Evolutionary conservation across 1,140 invertebrate species (phyloP).

Genomic region (Drosophila dunni): DNA sequence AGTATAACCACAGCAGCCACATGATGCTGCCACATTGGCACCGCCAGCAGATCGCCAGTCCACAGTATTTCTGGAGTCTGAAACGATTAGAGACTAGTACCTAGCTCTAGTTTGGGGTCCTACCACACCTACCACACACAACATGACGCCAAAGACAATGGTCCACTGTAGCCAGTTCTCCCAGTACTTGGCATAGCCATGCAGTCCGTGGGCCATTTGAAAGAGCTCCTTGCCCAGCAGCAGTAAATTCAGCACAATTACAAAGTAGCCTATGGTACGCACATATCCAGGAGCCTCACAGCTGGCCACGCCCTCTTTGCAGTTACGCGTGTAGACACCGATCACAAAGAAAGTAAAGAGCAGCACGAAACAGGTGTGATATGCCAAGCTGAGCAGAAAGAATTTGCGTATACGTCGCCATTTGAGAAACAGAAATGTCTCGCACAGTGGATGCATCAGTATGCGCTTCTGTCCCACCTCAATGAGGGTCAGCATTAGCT

Average conservation of each 20-base stretch:
- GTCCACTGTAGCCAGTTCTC: slow-evolving; percentile 94
- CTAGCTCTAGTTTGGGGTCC: not conserved
- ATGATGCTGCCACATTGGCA: slow-evolving; percentile 90
- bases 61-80: slow-evolving; percentile 70
- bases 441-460: slow-evolving; percentile 91
- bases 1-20: slow-evolving; percentile 91
- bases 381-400: slow-evolving; percentile 91
- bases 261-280: slow-evolving; percentile 86
- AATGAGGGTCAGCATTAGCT: slow-evolving; percentile 90
- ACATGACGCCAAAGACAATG: slow-evolving; percentile 89
- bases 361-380: slow-evolving; percentile 90
- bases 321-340: slow-evolving; percentile 85
- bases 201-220: slow-evolving; percentile 88
- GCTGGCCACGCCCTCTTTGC: slow-evolving; percentile 56
- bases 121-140: slow-evolving; percentile 85
- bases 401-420: slow-evolving; percentile 93
- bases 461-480: slow-evolving; percentile 91
- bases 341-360: slow-evolving; percentile 90
- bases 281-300: slow-evolving; percentile 86
- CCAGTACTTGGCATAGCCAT: slow-evolving; percentile 90
- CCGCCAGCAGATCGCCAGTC: slow-evolving; percentile 60
- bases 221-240: slow-evolving; percentile 90
- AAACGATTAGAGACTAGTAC: not conserved
- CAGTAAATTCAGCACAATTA: slow-evolving; percentile 87
- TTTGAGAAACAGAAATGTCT: slow-evolving; percentile 92